Conservation (phyloP, 2,888 invertebrate species). For the Heliconius cydno region DNA sequence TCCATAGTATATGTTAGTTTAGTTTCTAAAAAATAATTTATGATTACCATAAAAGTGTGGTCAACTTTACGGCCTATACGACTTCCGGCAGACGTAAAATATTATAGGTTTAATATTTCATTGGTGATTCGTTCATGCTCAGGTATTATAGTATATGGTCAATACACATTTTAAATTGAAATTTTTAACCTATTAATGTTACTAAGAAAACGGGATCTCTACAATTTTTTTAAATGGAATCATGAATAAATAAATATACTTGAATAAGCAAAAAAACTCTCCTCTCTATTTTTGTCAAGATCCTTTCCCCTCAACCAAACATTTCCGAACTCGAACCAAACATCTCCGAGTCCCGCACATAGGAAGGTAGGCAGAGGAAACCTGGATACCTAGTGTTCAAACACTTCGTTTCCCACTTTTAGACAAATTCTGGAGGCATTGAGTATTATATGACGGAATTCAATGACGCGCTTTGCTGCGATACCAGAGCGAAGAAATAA, state of each 20-base stretch:
- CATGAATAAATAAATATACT: neutral
- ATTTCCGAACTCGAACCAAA: neutral
- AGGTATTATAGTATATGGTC: neutral
- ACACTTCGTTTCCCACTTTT: too few relatives aligned
- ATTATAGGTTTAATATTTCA: slow-evolving; percentile 26
- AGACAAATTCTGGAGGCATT: too few relatives aligned
- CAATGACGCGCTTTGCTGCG: too few relatives aligned
- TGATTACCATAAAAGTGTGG: slow-evolving; percentile 33
- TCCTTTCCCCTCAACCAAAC: too few relatives aligned
- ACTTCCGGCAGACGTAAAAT: slow-evolving; percentile 33
- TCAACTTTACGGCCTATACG: slow-evolving; percentile 32
- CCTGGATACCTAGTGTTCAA: too few relatives aligned
- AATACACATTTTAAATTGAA: neutral
- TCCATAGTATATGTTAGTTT: slow-evolving; percentile 9
- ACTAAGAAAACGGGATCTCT: too few relatives aligned
- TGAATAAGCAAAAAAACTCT: neutral
- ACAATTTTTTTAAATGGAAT: neutral
- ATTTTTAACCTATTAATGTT: neutral
- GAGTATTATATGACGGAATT: too few relatives aligned
- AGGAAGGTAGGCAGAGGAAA: too few relatives aligned
- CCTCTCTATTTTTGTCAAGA: neutral
- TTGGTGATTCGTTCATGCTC: neutral
- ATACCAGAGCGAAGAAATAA: too few relatives aligned
- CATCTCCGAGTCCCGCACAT: neutral
- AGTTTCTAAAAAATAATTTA: slow-evolving; percentile 27